These are phyloP conservation scores for Nomada fabriciana DNA, from an alignment of 2,888 invertebrate genomes.

Conservation along the genomic window DNA sequence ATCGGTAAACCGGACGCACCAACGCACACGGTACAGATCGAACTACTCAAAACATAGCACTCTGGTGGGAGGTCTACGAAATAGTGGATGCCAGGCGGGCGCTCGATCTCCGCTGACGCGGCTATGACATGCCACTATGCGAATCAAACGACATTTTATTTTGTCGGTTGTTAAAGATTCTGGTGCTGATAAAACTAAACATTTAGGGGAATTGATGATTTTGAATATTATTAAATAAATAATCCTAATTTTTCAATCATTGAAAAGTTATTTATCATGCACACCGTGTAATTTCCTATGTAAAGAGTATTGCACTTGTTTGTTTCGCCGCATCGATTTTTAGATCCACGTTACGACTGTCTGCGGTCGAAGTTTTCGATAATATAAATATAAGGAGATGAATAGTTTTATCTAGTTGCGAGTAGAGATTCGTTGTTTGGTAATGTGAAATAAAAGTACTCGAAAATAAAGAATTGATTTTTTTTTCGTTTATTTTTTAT, in stretches of 20 bases:
- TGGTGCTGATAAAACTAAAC: neutral
- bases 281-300: neutral
- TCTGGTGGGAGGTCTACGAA: constrained; percentile 64
- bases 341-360: constrained; percentile 34
- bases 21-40: constrained; percentile 56
- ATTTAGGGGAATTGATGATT: neutral
- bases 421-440: neutral
- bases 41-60: constrained; percentile 63
- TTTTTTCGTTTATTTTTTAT: neutral
- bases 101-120: constrained; percentile 79
- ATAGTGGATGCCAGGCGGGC: constrained; percentile 76
- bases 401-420: neutral
- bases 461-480: neutral
- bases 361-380: neutral
- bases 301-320: constrained; percentile 28
- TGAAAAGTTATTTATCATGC: neutral
- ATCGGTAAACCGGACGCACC: constrained; percentile 66
- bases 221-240: neutral
- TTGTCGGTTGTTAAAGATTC: constrained; percentile 1
- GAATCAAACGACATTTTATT: constrained; percentile 53
- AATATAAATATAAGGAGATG: neutral
- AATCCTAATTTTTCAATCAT: neutral
- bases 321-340: constrained; percentile 32
- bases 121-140: constrained; percentile 75
- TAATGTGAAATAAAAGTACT: constrained; percentile 3